phyloP scores from a whole-genome alignment of 1,140 invertebrate species.

The Eupeodes corollae region DNA sequence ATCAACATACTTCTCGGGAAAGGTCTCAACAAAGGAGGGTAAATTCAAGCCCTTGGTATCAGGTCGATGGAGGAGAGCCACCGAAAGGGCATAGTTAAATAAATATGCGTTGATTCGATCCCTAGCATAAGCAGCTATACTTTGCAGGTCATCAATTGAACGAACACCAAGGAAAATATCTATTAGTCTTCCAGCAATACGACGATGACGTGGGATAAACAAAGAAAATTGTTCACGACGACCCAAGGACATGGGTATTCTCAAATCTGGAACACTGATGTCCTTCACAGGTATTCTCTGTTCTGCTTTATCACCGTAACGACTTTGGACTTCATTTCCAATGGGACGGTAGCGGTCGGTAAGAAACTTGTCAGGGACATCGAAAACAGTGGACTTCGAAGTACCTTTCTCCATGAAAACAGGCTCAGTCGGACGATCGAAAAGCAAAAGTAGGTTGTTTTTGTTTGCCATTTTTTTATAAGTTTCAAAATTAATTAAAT shows the following conservation, averaged over 20 bases:
- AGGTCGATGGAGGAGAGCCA: slow-evolving; percentile 59
- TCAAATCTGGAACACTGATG: slow-evolving; percentile 57
- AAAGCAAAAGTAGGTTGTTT: slow-evolving; percentile 46
- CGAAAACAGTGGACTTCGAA: slow-evolving; percentile 42
- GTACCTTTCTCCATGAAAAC: slow-evolving; percentile 59
- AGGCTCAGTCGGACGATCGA: slow-evolving; percentile 65
- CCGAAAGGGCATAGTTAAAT: slow-evolving; percentile 65
- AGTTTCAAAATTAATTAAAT: too few species aligned
- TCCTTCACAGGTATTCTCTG: slow-evolving; percentile 46
- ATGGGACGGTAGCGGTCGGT: slow-evolving; percentile 51
- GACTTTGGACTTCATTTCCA: slow-evolving; percentile 39
- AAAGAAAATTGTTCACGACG: slow-evolving; percentile 61
- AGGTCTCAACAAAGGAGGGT: slow-evolving; percentile 58
- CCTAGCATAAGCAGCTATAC: slow-evolving; percentile 56
- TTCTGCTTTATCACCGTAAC: slow-evolving; percentile 46
- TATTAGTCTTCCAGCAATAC: slow-evolving; percentile 54
- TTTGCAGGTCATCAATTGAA: slow-evolving; percentile 56
- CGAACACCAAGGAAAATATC: slow-evolving; percentile 62
- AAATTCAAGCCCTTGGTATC: slow-evolving; percentile 61
- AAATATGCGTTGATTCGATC: slow-evolving; percentile 64
- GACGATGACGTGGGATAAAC: slow-evolving; percentile 60
- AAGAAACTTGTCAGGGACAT: slow-evolving; percentile 48
- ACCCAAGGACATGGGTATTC: slow-evolving; percentile 50
- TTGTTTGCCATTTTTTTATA: slow-evolving; percentile 29
- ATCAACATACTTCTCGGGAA: slow-evolving; percentile 69